phyloP scores from a whole-genome alignment of 2,797 vertebrate genomes.

The Rhinatrema bivittatum region DNA sequence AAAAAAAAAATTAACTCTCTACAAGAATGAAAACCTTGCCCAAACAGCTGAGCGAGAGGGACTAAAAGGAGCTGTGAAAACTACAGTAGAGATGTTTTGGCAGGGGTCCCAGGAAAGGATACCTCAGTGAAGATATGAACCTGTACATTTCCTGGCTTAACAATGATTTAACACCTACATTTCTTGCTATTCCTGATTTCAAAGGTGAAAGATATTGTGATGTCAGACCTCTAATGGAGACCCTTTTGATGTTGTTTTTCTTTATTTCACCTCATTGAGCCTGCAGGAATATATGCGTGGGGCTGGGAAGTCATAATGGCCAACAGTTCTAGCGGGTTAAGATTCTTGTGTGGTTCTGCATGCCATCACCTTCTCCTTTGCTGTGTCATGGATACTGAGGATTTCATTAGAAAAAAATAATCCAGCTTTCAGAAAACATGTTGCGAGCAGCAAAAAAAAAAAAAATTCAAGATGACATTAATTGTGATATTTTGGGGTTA shows the following conservation, averaged over 20 bases:
- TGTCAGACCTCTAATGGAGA: slow-evolving; percentile 39
- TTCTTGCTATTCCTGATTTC: slow-evolving; percentile 3
- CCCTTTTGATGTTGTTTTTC: slow-evolving; percentile 35
- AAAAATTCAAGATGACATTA: slow-evolving; percentile 32
- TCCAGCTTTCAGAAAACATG: slow-evolving; percentile 27
- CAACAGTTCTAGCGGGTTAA: slow-evolving; percentile 34
- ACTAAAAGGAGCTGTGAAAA: neutral
- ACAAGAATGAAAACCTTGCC: slow-evolving; percentile 13
- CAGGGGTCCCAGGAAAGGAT: no score
- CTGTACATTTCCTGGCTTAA: no score
- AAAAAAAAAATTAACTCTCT: slow-evolving; percentile 20
- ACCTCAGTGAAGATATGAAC: no score
- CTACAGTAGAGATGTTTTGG: slow-evolving; percentile 9
- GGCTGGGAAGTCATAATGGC: slow-evolving; percentile 43
- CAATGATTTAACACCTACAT: no score
- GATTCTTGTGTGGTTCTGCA: slow-evolving; percentile 32
- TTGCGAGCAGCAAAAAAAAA: slow-evolving; percentile 8
- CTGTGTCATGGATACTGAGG: slow-evolving; percentile 45
- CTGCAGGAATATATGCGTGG: slow-evolving; percentile 59
- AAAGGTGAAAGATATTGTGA: slow-evolving; percentile 12
- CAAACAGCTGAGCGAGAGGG: slow-evolving; percentile 26
- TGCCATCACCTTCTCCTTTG: slow-evolving; percentile 41
- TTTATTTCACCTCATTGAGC: slow-evolving; percentile 44
- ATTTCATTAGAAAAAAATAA: slow-evolving; percentile 45
- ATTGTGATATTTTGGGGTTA: no score